Base-by-base conservation (phyloP, 2,113 vertebrate species). In the Helogale parvula region DNA sequence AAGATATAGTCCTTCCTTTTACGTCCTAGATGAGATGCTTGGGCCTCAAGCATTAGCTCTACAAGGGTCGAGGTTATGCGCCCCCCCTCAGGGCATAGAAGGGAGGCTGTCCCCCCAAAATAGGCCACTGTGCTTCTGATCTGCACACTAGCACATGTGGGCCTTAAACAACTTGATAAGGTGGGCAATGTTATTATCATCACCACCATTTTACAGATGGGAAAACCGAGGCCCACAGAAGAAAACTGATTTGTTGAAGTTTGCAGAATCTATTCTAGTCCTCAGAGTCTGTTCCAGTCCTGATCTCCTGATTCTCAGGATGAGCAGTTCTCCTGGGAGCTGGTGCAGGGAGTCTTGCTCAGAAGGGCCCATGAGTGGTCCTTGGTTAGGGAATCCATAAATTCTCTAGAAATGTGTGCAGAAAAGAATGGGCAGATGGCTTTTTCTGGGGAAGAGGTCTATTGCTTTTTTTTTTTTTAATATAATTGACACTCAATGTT, bases 381-480 rank as follows among this genome's bases (percentile, higher is more conserved):
- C 35, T 19, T 3, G 38, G 69, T 0, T 2, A 38, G 31, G 11
- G 41, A 10, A 25, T 7, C 15, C 15, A 1, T 12, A 23, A 1
- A 31, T 35, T 45, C 41, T 82, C n/a, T 69, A 76, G 45, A 63
- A 35, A 47, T 2, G 0, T 33, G 1, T n/a, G 33, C 38, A n/a
- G 27, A 9, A 57, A 33, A 88, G 68, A 31, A 50, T 19, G 11
- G 12, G 29, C 19, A 35, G 71, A 10, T 21, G 27, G 23, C 27
- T 54, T 50, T 13, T 72, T 50, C 66, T 83, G 68, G 63, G 50
- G 66, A 25, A n/a, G 54, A 23, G 47, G 8, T 41, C 77, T 69
- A 15, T 10, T 21, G 57, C 63, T 65, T 65, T 65, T 65, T 65
- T 65, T 57, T 57, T 65, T 29, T 57, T 60, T 57, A 23, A 16